A percentile compares a stretch with the other conserved stretches of the same genome.
Conservation (phyloP, 2,797 vertebrate genomes). For the Galago senegalensis region DNA sequence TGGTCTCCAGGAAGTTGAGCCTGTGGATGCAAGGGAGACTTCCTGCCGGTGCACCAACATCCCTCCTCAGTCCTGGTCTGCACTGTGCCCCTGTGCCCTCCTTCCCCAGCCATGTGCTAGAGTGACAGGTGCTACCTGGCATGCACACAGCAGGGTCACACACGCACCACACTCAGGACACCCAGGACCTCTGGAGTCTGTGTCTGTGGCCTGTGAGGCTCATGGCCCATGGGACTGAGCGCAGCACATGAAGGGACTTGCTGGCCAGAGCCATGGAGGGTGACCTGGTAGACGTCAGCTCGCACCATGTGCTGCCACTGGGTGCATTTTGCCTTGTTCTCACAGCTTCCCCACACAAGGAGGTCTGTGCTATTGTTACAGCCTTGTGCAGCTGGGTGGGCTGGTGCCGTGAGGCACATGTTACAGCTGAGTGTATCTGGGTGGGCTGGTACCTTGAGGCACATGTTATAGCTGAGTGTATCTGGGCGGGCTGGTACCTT, state of each 20-base stretch:
- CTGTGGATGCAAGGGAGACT: neutral
- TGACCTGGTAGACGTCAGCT: fast-evolving
- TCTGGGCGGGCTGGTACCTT: no score
- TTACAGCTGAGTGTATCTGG: no score
- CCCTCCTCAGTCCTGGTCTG: neutral
- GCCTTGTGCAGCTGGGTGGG: no score
- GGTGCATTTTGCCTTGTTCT: neutral
- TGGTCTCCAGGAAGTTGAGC: fast-evolving
- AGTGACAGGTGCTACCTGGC: neutral
- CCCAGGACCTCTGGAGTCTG: neutral
- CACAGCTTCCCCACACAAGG: fast-evolving
- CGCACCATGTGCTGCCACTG: fast-evolving
- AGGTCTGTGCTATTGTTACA: fast-evolving
- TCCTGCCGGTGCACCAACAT: fast-evolving
- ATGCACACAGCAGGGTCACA: fast-evolving
- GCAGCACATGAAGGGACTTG: fast-evolving
- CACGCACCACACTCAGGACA: neutral
- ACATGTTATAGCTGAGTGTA: no score
- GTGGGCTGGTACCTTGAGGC: no score
- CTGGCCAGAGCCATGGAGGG: fast-evolving
- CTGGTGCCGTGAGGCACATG: no score
- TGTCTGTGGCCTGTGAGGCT: fast-evolving
- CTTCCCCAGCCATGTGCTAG: neutral
- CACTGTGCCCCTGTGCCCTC: fast-evolving
- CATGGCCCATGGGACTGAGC: fast-evolving